Conservation (phyloP, 2,797 vertebrate genomes). For the Cephalopachus bancanus region DNA sequence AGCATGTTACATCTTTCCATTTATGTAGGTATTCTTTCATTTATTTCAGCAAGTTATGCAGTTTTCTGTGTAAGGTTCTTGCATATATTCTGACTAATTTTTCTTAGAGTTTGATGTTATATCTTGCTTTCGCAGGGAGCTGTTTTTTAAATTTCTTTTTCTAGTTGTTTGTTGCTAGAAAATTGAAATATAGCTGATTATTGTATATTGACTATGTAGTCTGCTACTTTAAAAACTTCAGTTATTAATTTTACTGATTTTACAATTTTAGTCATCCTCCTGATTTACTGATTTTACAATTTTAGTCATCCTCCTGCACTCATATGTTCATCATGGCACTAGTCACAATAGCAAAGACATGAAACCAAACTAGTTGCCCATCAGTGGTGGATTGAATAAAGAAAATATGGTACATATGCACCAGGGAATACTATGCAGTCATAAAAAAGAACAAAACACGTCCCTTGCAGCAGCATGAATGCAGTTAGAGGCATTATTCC, state of each 20-base stretch:
- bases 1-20: neutral
- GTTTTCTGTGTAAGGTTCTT: neutral
- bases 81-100: neutral
- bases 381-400: no score
- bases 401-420: no score
- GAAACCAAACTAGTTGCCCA: no score
- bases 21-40: neutral
- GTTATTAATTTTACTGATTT: neutral
- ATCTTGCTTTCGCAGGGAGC: neutral
- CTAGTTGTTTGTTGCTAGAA: neutral
- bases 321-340: no score
- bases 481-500: no score
- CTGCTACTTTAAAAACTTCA: neutral
- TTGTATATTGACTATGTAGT: neutral
- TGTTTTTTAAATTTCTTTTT: neutral
- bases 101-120: neutral
- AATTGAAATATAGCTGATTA: neutral
- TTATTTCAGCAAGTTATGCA: neutral
- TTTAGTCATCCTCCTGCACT: no score
- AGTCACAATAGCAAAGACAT: no score
- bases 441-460: no score
- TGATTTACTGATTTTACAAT: no score
- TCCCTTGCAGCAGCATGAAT: no score
- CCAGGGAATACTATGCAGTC: no score
- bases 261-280: no score